Percentiles rank a stretch among this genome's conserved stretches.
These are phyloP conservation scores for Saccopteryx bilineata DNA, from an alignment of 2,113 vertebrate genomes.

Conservation along the genomic window DNA sequence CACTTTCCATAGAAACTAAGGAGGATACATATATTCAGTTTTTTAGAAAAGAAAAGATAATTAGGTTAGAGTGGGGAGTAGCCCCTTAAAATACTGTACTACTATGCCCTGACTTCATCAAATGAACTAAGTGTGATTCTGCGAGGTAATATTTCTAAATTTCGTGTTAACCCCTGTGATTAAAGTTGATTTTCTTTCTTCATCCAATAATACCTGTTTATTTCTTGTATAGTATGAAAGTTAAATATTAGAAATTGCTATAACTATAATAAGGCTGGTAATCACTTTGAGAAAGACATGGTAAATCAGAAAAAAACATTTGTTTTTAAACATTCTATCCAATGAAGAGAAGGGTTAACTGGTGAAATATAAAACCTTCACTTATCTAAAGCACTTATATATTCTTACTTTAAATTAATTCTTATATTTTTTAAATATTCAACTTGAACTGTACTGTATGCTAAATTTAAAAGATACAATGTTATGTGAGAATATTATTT, in stretches of 20 bases:
- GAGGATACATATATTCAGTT: background rate
- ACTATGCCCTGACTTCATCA: background rate
- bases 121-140: background rate
- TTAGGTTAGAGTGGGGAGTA: background rate
- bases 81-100: background rate
- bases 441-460: constrained; percentile 79
- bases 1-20: background rate
- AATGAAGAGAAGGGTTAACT: constrained; percentile 79
- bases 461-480: constrained; percentile 81
- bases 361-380: constrained; percentile 73
- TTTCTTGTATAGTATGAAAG: background rate
- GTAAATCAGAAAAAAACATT: constrained; percentile 82
- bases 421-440: constrained; percentile 76
- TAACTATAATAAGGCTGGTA: constrained; percentile 77
- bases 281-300: constrained; percentile 74
- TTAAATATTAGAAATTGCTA: constrained; percentile 59
- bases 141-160: background rate
- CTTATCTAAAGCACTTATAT: constrained; percentile 84
- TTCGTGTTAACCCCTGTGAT: background rate
- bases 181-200: background rate
- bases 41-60: background rate
- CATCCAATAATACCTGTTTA: background rate
- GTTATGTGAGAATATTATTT: constrained; percentile 82
- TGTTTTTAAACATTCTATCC: constrained; percentile 80
- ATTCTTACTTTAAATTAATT: constrained; percentile 82